Evolutionary conservation across 1,140 invertebrate genomes (phyloP).

Genomic region (Drosophila bocki): DNA sequence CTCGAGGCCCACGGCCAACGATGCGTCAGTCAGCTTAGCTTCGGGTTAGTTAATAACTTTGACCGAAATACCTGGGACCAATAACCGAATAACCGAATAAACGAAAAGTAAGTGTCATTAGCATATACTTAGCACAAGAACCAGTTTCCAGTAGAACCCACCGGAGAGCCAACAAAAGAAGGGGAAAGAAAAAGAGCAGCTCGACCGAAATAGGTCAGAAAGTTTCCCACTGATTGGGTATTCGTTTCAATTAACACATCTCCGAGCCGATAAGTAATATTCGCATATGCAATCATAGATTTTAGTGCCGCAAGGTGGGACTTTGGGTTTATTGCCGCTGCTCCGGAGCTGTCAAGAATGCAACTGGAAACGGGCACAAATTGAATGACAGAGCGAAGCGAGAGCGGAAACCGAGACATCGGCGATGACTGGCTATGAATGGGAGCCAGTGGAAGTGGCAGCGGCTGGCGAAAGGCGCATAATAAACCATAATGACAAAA

Average conservation of each 20-base stretch:
- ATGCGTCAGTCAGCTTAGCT: slow-evolving; percentile 45
- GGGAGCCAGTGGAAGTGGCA: slow-evolving; percentile 6
- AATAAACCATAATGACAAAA: slow-evolving; percentile 79
- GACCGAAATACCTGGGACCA: slow-evolving; percentile 66
- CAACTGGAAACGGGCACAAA: slow-evolving; percentile 65
- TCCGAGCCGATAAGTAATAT: slow-evolving; percentile 39
- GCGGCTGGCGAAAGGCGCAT: slow-evolving; percentile 65
- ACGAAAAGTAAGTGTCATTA: slow-evolving; percentile 70
- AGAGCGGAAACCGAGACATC: slow-evolving; percentile 23
- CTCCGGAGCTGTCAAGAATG: slow-evolving; percentile 58
- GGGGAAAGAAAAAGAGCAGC: slow-evolving; percentile 34
- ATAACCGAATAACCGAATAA: slow-evolving; percentile 32
- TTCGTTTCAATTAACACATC: slow-evolving; percentile 65
- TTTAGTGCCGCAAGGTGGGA: slow-evolving; percentile 5
- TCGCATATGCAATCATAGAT: slow-evolving; percentile 40
- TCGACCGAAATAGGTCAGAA: slow-evolving; percentile 58
- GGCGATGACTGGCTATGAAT: slow-evolving; percentile 16
- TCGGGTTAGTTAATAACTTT: slow-evolving; percentile 75
- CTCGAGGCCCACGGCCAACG: slow-evolving; percentile 52
- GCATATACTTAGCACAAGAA: slow-evolving; percentile 80
- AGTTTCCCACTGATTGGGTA: slow-evolving; percentile 53
- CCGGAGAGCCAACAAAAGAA: slow-evolving; percentile 18
- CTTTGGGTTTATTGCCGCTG: slow-evolving; percentile 5
- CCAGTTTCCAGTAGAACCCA: slow-evolving; percentile 39
- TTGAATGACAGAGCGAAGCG: slow-evolving; percentile 23